These are phyloP conservation scores for Apodemia mormo DNA, from an alignment of 2,888 invertebrate genomes.

Conservation along the genomic window DNA sequence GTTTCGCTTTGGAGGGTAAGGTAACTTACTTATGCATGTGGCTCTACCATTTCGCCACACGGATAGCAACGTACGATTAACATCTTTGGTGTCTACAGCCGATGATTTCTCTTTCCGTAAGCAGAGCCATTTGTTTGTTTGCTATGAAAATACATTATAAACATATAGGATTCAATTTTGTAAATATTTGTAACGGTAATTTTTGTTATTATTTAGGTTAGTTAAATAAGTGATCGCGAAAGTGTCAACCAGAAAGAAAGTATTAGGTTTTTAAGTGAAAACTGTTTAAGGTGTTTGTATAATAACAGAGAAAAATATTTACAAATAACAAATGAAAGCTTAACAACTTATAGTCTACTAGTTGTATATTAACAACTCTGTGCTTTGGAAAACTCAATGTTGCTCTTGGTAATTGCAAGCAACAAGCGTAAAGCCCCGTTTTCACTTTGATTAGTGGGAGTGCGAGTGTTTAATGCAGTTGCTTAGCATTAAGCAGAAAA, in stretches of 20 bases:
- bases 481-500: too few species aligned
- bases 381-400: too few species aligned
- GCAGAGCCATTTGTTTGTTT: too few species aligned
- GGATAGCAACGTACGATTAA: too few species aligned
- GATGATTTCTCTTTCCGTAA: too few species aligned
- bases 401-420: neutral
- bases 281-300: neutral
- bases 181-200: neutral
- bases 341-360: neutral
- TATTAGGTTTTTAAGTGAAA: neutral
- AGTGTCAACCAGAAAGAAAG: slow-evolving; percentile 11
- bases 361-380: neutral
- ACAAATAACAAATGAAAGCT: slow-evolving; percentile 5
- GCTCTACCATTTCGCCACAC: too few species aligned
- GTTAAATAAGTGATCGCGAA: slow-evolving; percentile 3
- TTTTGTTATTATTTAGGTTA: neutral
- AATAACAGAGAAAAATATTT: neutral
- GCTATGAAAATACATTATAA: too few species aligned
- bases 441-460: too few species aligned
- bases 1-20: too few species aligned
- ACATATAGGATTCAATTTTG: neutral
- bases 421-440: neutral
- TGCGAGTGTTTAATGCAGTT: too few species aligned
- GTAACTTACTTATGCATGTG: too few species aligned
- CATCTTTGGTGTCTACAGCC: too few species aligned